These are phyloP conservation scores for Apodemia hepburni DNA, from an alignment of 2,888 invertebrate genomes.

Conservation along the genomic window DNA sequence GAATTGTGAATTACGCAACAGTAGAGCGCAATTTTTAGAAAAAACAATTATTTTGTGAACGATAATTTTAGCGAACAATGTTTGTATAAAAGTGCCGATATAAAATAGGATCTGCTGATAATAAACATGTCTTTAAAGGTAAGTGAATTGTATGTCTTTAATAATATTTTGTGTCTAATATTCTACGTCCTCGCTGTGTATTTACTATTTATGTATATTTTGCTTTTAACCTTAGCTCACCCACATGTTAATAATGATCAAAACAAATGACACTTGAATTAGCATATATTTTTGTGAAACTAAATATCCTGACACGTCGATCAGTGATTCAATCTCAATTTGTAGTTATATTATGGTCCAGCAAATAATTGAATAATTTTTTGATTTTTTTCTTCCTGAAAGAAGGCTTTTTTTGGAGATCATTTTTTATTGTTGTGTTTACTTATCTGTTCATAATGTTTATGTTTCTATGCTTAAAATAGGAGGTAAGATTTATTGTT, in stretches of 20 bases:
- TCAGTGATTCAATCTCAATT: not conserved
- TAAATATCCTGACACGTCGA: not conserved
- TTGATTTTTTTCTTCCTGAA: no score
- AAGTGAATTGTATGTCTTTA: constrained; percentile 18
- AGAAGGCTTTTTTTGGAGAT: no score
- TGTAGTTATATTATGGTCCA: no score
- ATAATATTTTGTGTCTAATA: constrained; percentile 3
- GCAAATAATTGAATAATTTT: no score
- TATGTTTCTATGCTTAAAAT: no score
- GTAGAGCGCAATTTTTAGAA: not conserved
- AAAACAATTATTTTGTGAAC: not conserved
- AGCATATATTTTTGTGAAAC: not conserved
- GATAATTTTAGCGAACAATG: constrained; percentile 25
- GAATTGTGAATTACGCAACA: not conserved
- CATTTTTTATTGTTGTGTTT: no score
- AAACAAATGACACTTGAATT: not conserved
- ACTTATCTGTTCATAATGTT: no score
- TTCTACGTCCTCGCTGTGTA: constrained; percentile 16
- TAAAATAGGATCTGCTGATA: constrained; percentile 19
- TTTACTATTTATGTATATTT: constrained; percentile 16
- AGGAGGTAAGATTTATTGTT: no score
- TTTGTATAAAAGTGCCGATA: constrained; percentile 24
- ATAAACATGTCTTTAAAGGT: constrained; percentile 30
- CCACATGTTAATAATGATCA: constrained; percentile 6
- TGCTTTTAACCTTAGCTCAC: constrained; percentile 16